phyloP scores from a whole-genome alignment of 2,797 vertebrate species.

The Syngnathus acus region DNA sequence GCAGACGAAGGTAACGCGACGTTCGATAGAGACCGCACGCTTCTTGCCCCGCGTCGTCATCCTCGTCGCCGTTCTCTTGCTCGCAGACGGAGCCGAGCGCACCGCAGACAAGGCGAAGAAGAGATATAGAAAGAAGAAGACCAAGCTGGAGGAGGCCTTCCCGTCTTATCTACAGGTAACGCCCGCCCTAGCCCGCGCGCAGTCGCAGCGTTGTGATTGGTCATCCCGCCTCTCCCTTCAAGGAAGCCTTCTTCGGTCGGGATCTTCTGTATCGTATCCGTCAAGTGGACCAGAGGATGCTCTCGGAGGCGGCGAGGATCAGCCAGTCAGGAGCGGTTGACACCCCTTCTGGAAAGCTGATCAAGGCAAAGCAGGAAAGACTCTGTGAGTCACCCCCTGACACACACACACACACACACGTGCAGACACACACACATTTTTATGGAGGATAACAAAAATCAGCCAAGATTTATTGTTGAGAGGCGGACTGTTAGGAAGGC shows the following conservation, averaged over 20 bases:
- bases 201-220: constrained; percentile 16
- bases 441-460: too few relatives aligned
- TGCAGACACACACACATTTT: too few relatives aligned
- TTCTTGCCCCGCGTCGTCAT: not conserved
- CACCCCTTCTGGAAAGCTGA: constrained; percentile 60
- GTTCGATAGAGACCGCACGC: not conserved
- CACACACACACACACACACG: too few relatives aligned
- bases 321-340: constrained; percentile 55
- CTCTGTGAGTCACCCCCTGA: constrained; percentile 68
- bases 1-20: constrained; percentile 80
- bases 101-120: constrained; percentile 88
- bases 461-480: too few relatives aligned
- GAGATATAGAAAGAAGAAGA: constrained; percentile 95
- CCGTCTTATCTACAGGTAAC: constrained; percentile 90
- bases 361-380: constrained; percentile 68
- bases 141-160: constrained; percentile 91
- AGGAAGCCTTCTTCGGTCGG: constrained; percentile 97
- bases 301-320: constrained; percentile 42
- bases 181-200: constrained; percentile 2
- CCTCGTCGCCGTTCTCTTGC: not conserved
- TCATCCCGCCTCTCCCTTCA: not conserved
- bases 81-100: constrained; percentile 66
- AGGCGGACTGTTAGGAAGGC: too few relatives aligned
- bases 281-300: constrained; percentile 66
- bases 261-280: constrained; percentile 83